Base-by-base conservation (phyloP, 2,888 invertebrate species). In the Gastracanthus pulcherrimus region DNA sequence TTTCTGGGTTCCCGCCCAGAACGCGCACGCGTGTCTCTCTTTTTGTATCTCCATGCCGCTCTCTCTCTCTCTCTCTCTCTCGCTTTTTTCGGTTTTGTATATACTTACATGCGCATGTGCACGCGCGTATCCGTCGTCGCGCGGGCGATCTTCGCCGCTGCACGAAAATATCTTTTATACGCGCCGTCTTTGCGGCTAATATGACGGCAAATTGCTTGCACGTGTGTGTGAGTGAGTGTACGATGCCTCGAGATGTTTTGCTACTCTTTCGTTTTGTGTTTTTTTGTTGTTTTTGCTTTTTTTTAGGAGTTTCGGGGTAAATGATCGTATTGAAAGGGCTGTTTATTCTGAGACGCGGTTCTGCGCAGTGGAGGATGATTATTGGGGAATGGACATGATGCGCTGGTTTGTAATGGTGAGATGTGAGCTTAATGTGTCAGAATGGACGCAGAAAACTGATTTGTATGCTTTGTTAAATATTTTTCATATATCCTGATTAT, bases 1-100 rank as follows among this genome's bases (percentile, higher is more conserved):
- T 87, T 87, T 87, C 86, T 85, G 85, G 81, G 84, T 86, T 86
- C 87, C 89, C 90, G 90, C 91, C 90, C 90, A 90, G 87, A 89
- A 89, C n/a, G n/a, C n/a, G n/a, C 86, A 85, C 89, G 89, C n/a
- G n/a, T n/a, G n/a, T n/a, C n/a, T n/a, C n/a, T n/a, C n/a, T n/a
- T n/a, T n/a, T n/a, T n/a, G n/a, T n/a, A n/a, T n/a, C n/a, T 90
- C 89, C 90, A 89, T 90, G 89, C 88, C 36, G 13, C 72, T 31
- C 87, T 85, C 83, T 82, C 77, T n/a, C 29, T 60, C 62, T 45
- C 48, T 36, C 45, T 11, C 29, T 2, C 41, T 67, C 38, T 67
- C 7, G 69, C 0, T 34, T 62, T 62, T 71, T 60, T 71, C 26
- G 11, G 26, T 72, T 19, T 71, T 38, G 55, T 31, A n/a, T 13